These are phyloP conservation scores for Danio choprae DNA, from an alignment of 2,797 vertebrate species.

Conservation along the genomic window DNA sequence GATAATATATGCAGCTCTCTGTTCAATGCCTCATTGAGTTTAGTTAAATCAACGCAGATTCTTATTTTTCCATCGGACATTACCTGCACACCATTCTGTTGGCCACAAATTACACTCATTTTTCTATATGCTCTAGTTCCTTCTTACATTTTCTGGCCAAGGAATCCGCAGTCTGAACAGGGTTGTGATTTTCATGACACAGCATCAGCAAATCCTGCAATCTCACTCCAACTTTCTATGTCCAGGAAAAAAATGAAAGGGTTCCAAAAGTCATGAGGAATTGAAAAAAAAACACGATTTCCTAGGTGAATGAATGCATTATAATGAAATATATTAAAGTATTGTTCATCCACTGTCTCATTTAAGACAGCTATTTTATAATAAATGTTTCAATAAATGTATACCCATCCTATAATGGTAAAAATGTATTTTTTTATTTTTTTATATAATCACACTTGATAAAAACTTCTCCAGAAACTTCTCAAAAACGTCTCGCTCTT, in stretches of 20 bases:
- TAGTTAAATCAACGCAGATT: neutral
- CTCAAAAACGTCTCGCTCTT: too few relatives aligned
- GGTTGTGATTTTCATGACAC: neutral
- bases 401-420: too few relatives aligned
- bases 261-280: neutral
- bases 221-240: neutral
- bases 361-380: too few relatives aligned
- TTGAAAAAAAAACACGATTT: too few relatives aligned
- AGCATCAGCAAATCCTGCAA: neutral
- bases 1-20: neutral
- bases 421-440: too few relatives aligned
- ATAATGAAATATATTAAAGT: neutral
- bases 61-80: neutral
- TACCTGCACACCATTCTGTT: neutral
- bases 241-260: neutral
- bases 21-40: neutral
- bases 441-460: too few relatives aligned
- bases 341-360: too few relatives aligned
- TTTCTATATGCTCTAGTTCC: neutral
- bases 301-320: too few relatives aligned
- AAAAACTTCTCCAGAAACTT: too few relatives aligned
- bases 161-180: neutral
- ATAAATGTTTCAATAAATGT: too few relatives aligned
- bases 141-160: neutral
- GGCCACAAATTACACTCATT: conserved; percentile 1